Conservation (phyloP, 2,888 invertebrate genomes). For the Coleophora deauratella region DNA sequence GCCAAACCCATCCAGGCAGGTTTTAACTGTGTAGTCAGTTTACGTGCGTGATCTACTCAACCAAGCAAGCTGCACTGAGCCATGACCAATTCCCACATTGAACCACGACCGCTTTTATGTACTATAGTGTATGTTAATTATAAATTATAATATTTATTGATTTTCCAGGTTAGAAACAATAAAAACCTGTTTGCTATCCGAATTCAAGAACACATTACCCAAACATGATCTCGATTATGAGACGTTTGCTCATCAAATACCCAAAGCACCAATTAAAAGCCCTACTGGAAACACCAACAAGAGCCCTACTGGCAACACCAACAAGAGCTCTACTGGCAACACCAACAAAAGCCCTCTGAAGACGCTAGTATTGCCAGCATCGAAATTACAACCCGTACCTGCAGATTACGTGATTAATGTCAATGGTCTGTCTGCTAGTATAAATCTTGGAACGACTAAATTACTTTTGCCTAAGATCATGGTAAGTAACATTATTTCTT, state of each 20-base stretch:
- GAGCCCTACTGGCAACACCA: neutral
- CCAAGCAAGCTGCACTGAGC: no score
- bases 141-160: neutral
- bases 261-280: no score
- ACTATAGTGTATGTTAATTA: no score
- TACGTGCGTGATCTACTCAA: no score
- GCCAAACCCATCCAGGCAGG: no score
- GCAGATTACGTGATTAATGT: conserved; percentile 44
- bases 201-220: conserved; percentile 30
- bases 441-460: neutral
- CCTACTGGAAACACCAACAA: neutral
- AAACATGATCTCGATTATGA: conserved; percentile 28
- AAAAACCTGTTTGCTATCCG: conserved; percentile 26
- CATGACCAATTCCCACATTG: no score
- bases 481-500: neutral
- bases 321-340: neutral
- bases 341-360: neutral
- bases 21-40: no score
- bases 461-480: neutral
- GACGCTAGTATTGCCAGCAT: conserved; percentile 49
- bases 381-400: conserved; percentile 54
- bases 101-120: no score
- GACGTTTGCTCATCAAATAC: conserved; percentile 13
- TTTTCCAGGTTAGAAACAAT: conserved; percentile 38
- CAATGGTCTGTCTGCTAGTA: conserved; percentile 22